These are phyloP conservation scores for Chanos chanos DNA, from an alignment of 2,797 vertebrate genomes.

Conservation along the genomic window DNA sequence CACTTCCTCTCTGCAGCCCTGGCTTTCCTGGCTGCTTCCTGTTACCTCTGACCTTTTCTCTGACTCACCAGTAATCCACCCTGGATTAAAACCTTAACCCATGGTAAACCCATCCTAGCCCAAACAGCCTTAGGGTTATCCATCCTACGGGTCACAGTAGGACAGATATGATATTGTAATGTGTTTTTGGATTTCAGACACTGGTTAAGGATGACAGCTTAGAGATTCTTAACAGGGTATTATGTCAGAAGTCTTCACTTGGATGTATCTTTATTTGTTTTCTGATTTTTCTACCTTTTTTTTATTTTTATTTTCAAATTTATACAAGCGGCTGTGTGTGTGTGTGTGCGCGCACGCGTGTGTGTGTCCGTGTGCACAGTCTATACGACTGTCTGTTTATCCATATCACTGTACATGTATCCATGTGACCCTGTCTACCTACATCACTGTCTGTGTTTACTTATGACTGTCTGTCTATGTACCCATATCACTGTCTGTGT, in stretches of 20 bases:
- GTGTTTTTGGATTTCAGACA: conserved; percentile 3
- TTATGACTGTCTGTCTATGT: too few species aligned
- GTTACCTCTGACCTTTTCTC: conserved; percentile 70
- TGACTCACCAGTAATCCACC: conserved; percentile 26
- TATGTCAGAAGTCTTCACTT: too few species aligned
- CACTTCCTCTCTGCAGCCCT: conserved; percentile 79
- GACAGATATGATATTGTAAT: neutral
- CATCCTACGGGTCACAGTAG: neutral
- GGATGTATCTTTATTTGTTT: too few species aligned
- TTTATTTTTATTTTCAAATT: conserved; percentile 10
- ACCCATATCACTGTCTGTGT: neutral
- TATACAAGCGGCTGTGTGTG: neutral
- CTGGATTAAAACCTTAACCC: conserved; percentile 31
- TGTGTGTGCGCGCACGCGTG: neutral
- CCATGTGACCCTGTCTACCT: too few species aligned
- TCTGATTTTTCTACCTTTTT: too few species aligned
- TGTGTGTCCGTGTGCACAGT: neutral
- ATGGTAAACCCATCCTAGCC: conserved; percentile 22
- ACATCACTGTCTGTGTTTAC: too few species aligned
- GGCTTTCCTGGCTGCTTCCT: conserved; percentile 75
- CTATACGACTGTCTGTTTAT: neutral
- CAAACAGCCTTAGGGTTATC: conserved; percentile 37
- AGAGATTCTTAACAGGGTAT: conserved; percentile 55
- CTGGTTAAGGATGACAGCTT: conserved; percentile 30
- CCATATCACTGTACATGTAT: too few species aligned